Evolutionary conservation across 2,113 vertebrate genomes (phyloP), one percentile per base, ranked within the genome.

Genomic region (Columbina picui): DNA sequence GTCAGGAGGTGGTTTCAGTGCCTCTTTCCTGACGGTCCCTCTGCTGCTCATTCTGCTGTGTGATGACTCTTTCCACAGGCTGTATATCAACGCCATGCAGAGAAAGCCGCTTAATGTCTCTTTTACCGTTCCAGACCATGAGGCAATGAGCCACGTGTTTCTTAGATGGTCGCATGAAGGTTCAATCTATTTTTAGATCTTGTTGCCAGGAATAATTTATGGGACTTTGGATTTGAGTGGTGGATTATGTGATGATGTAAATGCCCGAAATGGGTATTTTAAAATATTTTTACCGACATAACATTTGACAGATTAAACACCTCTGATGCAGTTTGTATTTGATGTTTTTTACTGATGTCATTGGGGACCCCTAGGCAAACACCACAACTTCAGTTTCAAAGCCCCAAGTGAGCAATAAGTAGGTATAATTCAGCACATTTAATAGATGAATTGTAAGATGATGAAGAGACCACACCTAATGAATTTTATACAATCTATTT

Each of bases 81-180:
- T 81, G 26, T 83, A 38, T 91, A 94, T 95, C 94, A 92, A 65
- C 78, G 90, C 76, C 83, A 27, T 39, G 68, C 88, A 92, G 92
- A 94, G 80, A 73, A 90, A 92, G 84, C 60, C 79, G 55, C 68
- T 95, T 84, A 60, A 88, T 69, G 56, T 90, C 86, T 80, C 25
- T 95, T 91, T 70, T 89, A 85, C 93, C 94, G 88, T 67, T 84
- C 90, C 84, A 90, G 83, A 81, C 80, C 50, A 39, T 20, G 61
- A 95, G 53, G 92, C 95, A 97, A 89, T 34, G 76, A 96, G 93
- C 93, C 94, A 76, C 87, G 92, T 90, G 93, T 15, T 94, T 95
- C 93, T 91, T 27, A 71, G 88, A 93, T 67, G 76, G 90, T 90
- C 64, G n/a, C 74, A 68, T 70, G 88, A 92, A 94, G 76, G 86